Evolutionary conservation across 2,113 vertebrate species (phyloP).

Genomic region (Mystacornis crossleyi): DNA sequence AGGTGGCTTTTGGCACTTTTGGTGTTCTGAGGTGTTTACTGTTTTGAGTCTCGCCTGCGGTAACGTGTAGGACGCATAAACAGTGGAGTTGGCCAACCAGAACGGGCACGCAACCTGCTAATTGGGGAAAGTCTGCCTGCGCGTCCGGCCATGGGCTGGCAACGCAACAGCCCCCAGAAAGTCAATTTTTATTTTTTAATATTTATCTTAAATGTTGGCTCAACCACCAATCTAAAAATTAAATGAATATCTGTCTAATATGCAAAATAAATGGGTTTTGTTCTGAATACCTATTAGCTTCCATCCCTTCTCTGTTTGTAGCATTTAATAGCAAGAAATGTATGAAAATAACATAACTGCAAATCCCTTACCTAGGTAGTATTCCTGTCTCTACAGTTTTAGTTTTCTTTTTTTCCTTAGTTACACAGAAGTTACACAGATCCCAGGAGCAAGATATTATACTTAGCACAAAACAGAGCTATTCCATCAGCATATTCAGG

Average conservation of each 20-base stretch:
- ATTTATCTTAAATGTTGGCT: neutral
- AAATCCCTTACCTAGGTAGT: neutral
- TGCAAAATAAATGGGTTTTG: neutral
- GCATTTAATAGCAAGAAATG: neutral
- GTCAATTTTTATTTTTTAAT: neutral
- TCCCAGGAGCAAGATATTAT: neutral
- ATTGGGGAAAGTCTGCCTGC: neutral
- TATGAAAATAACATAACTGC: neutral
- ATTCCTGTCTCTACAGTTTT: neutral
- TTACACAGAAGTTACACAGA: neutral
- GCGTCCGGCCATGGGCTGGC: neutral
- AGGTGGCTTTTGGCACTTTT: conserved; percentile 33
- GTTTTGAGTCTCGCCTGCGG: conserved; percentile 20
- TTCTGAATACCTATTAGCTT: neutral
- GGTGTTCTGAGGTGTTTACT: neutral
- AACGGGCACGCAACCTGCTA: neutral
- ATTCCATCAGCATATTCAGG: neutral
- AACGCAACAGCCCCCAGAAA: neutral
- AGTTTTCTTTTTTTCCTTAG: neutral
- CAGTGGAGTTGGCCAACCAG: neutral
- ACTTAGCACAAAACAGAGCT: neutral
- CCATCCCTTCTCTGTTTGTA: neutral
- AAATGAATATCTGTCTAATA: neutral
- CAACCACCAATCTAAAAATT: neutral
- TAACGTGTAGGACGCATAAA: neutral